Base-by-base conservation (phyloP, 2,888 invertebrate species). In the Resseliella maxima region DNA sequence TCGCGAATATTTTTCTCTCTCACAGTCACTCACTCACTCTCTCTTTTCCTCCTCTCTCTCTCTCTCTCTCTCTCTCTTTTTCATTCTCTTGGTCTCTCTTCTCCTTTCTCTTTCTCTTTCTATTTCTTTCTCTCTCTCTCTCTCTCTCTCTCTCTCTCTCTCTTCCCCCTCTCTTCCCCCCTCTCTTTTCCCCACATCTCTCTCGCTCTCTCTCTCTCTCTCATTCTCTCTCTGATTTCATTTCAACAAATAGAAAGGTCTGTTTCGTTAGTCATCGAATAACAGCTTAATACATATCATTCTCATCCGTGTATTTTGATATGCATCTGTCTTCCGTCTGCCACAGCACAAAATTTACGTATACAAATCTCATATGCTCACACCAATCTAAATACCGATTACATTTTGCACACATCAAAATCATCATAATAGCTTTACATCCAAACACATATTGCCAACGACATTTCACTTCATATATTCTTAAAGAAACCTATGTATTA, bases 301-400 rank as follows among this genome's bases (percentile, higher is more conserved):
- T 72, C 46, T 50, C 46, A 18, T 35, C 10, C 31, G 59, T 72
- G 15, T 15, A 18, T 72, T 50, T 31, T 35, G 31, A 72, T 72
- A 72, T 72, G 72, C 72, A 72, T 31, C 72, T 72, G 72, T 72
- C 72, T 72, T 72, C 72, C 72, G 72, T 72, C 72, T 72, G 72
- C 31, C 72, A 72, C 1, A 27, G 21, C 50, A 27, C 12, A n/a
- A 59, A 27, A 35, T 72, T 72, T 35, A 72, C 27, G 24, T 72
- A 72, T 35, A 72, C 72, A 18, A 15, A 72, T 15, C 0, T 72
- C 72, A n/a, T n/a, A 38, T 8, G 2, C 38, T 38, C 83, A 83
- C 38, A 83, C 83, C 41, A 38, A 83, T 83, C 38, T 83, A 38
- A 83, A 83, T 83, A 38, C 41, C 38, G 41, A 83, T 83, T 83